A percentile compares a stretch with the other conserved stretches of the same genome.
Conservation (phyloP, 2,797 vertebrate species). For the Apodemus agrarius region DNA sequence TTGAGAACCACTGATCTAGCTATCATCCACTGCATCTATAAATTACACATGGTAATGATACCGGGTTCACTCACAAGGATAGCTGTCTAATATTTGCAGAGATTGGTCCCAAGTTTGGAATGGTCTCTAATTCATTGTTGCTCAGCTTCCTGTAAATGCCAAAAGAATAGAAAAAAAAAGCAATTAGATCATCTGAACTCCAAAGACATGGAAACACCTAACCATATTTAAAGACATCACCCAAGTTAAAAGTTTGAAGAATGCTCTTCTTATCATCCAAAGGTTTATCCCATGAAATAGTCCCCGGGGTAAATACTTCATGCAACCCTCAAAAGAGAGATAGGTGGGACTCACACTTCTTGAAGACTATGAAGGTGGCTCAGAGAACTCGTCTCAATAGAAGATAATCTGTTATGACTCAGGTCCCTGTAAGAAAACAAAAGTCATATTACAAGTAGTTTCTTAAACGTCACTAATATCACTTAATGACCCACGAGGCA, state of each 20-base stretch:
- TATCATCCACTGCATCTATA: rapidly evolving
- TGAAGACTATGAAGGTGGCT: slow-evolving; percentile 91
- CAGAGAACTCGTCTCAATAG: slow-evolving; percentile 90
- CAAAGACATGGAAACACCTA: neutral
- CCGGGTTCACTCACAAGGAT: slow-evolving; percentile 92
- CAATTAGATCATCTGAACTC: slow-evolving; percentile 67
- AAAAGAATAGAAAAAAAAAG: slow-evolving; percentile 42
- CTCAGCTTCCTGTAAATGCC: slow-evolving; percentile 92
- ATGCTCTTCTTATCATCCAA: slow-evolving; percentile 8
- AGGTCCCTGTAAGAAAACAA: slow-evolving; percentile 91
- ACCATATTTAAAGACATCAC: slow-evolving; percentile 2
- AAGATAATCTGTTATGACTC: slow-evolving; percentile 96
- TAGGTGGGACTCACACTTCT: slow-evolving; percentile 93
- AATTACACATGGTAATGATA: neutral
- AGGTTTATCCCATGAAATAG: neutral
- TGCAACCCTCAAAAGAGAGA: slow-evolving; percentile 29
- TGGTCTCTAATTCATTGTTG: slow-evolving; percentile 93
- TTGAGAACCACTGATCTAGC: neutral
- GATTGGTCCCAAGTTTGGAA: slow-evolving; percentile 92
- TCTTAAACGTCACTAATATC: slow-evolving; percentile 24
- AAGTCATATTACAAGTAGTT: slow-evolving; percentile 74
- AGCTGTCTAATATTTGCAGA: slow-evolving; percentile 93
- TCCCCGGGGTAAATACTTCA: neutral
- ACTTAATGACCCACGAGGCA: neutral
- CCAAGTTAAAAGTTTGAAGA: neutral